Percentiles rank a stretch among this genome's conserved stretches.
These are phyloP conservation scores for Tetropium fuscum DNA, from an alignment of 2,888 invertebrate species.

Conservation along the genomic window DNA sequence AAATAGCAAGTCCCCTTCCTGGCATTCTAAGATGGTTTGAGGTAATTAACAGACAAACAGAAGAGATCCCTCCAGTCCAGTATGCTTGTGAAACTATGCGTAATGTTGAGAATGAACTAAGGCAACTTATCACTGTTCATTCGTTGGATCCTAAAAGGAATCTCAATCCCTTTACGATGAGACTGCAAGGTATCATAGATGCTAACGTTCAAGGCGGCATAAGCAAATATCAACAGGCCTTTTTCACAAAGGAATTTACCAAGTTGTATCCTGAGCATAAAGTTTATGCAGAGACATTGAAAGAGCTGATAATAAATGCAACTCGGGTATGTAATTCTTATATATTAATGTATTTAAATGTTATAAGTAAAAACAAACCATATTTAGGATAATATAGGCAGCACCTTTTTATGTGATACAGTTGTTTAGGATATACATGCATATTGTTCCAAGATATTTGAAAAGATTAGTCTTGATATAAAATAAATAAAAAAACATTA, in stretches of 20 bases:
- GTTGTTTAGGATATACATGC: too few relatives aligned
- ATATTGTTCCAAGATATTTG: too few relatives aligned
- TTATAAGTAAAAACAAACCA: too few relatives aligned
- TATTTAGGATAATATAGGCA: too few relatives aligned
- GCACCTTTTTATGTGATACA: too few relatives aligned
- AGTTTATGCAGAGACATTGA: constrained; percentile 71
- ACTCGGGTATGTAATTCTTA: constrained; percentile 68
- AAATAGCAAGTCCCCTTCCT: constrained; percentile 85
- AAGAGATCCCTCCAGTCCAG: constrained; percentile 85
- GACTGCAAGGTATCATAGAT: constrained; percentile 90
- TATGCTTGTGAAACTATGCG: constrained; percentile 95
- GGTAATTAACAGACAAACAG: constrained; percentile 79
- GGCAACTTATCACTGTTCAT: constrained; percentile 83
- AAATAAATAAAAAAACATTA: too few relatives aligned
- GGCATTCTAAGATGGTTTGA: constrained; percentile 96
- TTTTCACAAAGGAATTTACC: constrained; percentile 85
- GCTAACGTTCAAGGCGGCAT: constrained; percentile 97
- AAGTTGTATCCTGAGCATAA: constrained; percentile 71
- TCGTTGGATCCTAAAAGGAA: constrained; percentile 84
- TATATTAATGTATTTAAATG: constrained; percentile 23
- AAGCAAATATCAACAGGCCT: constrained; percentile 95
- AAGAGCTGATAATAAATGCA: constrained; percentile 80
- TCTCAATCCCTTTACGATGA: constrained; percentile 93
- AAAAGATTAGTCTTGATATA: too few relatives aligned
- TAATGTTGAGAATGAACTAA: constrained; percentile 87